Percentiles rank a stretch among this genome's conserved stretches.
These are phyloP conservation scores for Ptilorrhoa leucosticta DNA, from an alignment of 2,113 vertebrate genomes.

Conservation along the genomic window DNA sequence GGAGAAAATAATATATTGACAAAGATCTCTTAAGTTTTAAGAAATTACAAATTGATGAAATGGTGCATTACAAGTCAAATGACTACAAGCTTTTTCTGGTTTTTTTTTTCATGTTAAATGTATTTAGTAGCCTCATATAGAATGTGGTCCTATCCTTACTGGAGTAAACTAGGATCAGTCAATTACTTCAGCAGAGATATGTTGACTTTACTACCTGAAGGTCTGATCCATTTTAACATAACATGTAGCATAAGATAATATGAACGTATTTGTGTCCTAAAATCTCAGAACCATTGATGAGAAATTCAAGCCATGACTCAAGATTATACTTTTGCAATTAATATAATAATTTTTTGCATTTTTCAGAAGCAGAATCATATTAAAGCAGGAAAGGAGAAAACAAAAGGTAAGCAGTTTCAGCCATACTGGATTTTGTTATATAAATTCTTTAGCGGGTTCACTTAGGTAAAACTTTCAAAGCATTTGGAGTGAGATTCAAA, in stretches of 20 bases:
- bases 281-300: background rate
- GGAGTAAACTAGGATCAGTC: background rate
- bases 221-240: background rate
- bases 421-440: background rate
- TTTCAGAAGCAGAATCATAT: slow-evolving; percentile 79
- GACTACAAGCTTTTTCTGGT: background rate
- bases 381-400: slow-evolving; percentile 83
- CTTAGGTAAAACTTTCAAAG: background rate
- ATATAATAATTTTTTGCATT: background rate
- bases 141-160: background rate
- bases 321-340: background rate
- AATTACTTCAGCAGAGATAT: background rate
- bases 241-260: background rate
- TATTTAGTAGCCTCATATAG: background rate
- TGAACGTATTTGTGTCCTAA: background rate
- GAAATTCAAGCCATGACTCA: background rate
- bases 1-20: background rate
- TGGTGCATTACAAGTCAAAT: background rate
- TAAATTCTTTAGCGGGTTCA: background rate
- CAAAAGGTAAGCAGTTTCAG: slow-evolving; percentile 75
- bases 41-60: background rate
- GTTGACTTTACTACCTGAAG: background rate
- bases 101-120: background rate
- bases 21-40: background rate
- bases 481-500: background rate